These are phyloP conservation scores for Macrotus californicus DNA, from an alignment of 2,113 vertebrate genomes.

Conservation along the genomic window DNA sequence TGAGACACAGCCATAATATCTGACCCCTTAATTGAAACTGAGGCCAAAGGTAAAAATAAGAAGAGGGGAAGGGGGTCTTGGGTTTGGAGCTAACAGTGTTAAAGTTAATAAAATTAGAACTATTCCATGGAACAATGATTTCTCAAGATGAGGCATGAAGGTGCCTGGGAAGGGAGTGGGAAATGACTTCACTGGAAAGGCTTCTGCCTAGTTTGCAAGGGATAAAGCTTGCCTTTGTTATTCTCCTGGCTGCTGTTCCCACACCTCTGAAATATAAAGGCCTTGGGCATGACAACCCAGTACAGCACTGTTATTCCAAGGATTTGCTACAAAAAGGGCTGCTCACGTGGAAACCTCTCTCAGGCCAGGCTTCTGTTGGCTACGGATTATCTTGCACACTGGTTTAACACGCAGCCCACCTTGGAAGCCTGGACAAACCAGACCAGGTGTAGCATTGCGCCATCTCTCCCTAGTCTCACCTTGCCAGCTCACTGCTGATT, in stretches of 20 bases:
- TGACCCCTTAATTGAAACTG: background rate
- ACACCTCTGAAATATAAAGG: background rate
- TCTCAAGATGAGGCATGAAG: slow-evolving; percentile 19
- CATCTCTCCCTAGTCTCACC: background rate
- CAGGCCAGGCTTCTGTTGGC: background rate
- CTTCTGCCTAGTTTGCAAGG: background rate
- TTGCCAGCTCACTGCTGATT: background rate
- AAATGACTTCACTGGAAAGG: slow-evolving; percentile 36
- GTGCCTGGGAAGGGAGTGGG: background rate
- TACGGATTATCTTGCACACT: background rate
- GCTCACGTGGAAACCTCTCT: background rate
- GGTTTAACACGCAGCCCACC: background rate
- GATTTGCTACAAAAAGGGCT: slow-evolving; percentile 39
- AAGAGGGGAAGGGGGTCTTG: background rate
- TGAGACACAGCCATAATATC: background rate
- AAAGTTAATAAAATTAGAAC: background rate
- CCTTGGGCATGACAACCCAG: background rate
- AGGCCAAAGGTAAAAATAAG: background rate
- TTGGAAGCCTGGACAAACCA: background rate
- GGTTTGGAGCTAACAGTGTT: background rate
- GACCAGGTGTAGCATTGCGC: background rate
- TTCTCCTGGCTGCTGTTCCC: slow-evolving; percentile 43
- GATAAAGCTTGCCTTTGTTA: slow-evolving; percentile 61
- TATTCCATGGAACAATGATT: background rate
- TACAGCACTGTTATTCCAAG: slow-evolving; percentile 10